Evolutionary conservation across 2,888 invertebrate genomes (phyloP), one percentile per base, ranked within the genome.

Genomic region (Labia minor): DNA sequence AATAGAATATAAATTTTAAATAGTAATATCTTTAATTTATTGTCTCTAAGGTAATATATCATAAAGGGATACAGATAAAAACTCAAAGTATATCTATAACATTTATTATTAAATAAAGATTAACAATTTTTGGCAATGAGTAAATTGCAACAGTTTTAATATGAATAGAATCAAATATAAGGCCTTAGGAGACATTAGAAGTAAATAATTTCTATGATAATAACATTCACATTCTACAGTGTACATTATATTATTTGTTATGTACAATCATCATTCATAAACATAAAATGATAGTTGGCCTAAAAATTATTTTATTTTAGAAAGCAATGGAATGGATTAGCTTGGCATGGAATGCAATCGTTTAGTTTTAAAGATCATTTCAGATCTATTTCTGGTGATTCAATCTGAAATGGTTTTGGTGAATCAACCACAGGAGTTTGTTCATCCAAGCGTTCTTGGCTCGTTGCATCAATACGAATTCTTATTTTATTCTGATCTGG

Each of bases 401-500:
- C 71, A 21, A 71, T 68, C 21, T 69, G 70, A 66, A 72, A 72
- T 18, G 71, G 71, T 62, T 67, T 69, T 19, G 70, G 67, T 14
- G 73, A 66, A 68, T 74, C 74, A 18, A 73, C 72, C 26, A 74
- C 67, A 6, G 74, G 74, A 6, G 73, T 74, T 65, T 71, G 70
- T 21, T 70, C 71, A 20, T 73, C 74, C 16, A 49, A 49, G 14
- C 49, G 49, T 49, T 49, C 49, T 49, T 49, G 49, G 16, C 49
- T 49, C 63, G 72, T 83, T 65, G 84, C 86, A 72, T 80, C 81
- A 63, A 89, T 86, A 73, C 84, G 85, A 70, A 90, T 89, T 69
- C 88, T 81, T 72, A 89, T 89, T 74, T 85, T 84, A 77, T 89
- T 89, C 67, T 86, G 84, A 66, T 87, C 84, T 10, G 78, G 74